Evolutionary conservation across 2,113 vertebrate genomes (phyloP).

Genomic region (Colinus virginianus): DNA sequence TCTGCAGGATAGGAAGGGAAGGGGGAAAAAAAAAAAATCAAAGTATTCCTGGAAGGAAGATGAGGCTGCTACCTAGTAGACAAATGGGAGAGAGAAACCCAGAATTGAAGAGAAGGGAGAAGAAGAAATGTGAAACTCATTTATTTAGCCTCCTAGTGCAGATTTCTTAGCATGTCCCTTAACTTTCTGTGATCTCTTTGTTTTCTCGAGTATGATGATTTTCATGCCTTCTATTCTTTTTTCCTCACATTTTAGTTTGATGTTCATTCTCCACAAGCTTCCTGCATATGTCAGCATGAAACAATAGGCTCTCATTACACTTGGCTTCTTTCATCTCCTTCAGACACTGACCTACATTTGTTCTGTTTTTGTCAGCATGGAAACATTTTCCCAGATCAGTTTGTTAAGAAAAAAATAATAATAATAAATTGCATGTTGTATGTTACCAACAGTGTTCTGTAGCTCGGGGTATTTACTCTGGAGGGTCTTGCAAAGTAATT

Average conservation of each 20-base stretch:
- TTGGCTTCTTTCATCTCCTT: conserved; percentile 62
- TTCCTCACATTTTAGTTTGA: conserved; percentile 42
- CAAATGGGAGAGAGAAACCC: conserved; percentile 71
- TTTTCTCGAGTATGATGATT: conserved; percentile 66
- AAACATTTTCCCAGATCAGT: conserved; percentile 25
- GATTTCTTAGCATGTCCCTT: conserved; percentile 69
- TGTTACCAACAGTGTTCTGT: conserved; percentile 26
- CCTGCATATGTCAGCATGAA: conserved; percentile 39
- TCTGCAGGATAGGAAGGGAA: conserved; percentile 69
- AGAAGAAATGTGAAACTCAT: conserved; percentile 72
- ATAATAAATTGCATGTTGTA: conserved; percentile 11
- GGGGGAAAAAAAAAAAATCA: conserved; percentile 39
- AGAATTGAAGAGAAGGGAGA: conserved; percentile 67
- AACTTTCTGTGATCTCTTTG: conserved; percentile 75
- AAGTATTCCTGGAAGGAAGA: conserved; percentile 75
- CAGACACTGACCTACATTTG: conserved; percentile 60
- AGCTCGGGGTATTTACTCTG: conserved; percentile 30
- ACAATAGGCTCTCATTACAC: conserved; percentile 58
- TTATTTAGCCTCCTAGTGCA: conserved; percentile 77
- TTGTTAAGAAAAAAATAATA: conserved; percentile 16
- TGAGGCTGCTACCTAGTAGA: conserved; percentile 74
- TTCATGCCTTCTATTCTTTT: conserved; percentile 78
- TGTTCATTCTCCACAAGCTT: conserved; percentile 54
- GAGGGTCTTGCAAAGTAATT: conserved; percentile 10
- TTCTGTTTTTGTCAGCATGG: conserved; percentile 50